A percentile compares a stretch with the other conserved stretches of the same genome.
Evolutionary conservation across 2,888 invertebrate genomes (phyloP).

Genomic region (Cantharis rustica): DNA sequence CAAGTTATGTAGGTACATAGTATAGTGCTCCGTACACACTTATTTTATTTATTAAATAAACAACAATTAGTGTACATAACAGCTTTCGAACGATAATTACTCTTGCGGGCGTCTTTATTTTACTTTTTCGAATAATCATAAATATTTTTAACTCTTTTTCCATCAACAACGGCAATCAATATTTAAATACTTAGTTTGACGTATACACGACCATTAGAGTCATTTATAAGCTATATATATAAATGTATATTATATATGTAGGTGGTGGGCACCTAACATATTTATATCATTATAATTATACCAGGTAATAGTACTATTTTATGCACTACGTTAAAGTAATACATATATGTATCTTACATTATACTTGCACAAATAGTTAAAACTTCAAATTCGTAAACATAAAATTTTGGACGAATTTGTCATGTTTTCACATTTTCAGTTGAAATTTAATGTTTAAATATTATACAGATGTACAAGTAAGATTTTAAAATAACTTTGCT

Average conservation of each 20-base stretch:
- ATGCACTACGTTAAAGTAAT: neutral
- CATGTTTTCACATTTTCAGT: neutral
- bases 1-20: neutral
- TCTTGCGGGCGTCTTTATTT: neutral
- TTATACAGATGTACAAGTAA: slow-evolving; percentile 7
- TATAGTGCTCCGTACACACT: neutral
- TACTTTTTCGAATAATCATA: neutral
- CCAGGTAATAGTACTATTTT: neutral
- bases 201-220: slow-evolving; percentile 5
- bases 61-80: neutral
- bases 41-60: neutral
- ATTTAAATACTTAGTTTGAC: slow-evolving; percentile 14
- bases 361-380: neutral
- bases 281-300: neutral
- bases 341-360: too few relatives aligned
- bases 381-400: slow-evolving; percentile 10
- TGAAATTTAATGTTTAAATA: slow-evolving; percentile 3
- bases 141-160: slow-evolving; percentile 8
- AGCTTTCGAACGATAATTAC: neutral
- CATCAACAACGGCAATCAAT: slow-evolving; percentile 25
- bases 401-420: slow-evolving; percentile 20
- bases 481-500: slow-evolving; percentile 31
- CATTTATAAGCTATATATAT: neutral
- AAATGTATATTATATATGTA: neutral
- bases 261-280: neutral